A percentile compares a stretch with the other conserved stretches of the same genome.
phyloP scores from a whole-genome alignment of 2,113 vertebrate genomes.

The Paradoxurus hermaphroditus region DNA sequence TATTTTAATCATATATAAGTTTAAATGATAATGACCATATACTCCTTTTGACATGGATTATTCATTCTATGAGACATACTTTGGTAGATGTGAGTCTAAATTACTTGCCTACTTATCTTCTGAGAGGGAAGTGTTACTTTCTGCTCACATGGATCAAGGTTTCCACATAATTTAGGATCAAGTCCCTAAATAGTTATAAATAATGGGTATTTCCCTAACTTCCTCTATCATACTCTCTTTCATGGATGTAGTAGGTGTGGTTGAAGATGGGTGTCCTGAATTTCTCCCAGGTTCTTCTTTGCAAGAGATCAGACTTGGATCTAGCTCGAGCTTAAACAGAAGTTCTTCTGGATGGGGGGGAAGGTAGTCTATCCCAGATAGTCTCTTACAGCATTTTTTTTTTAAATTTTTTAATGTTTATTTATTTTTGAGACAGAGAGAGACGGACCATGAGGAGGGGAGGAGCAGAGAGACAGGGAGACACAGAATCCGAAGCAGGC shows the following conservation, averaged over 20 bases:
- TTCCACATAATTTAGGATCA: background rate
- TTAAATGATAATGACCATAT: background rate
- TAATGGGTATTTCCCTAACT: background rate
- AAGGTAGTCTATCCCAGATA: background rate
- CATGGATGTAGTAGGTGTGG: background rate
- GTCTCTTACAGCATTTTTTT: background rate
- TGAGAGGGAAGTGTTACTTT: background rate
- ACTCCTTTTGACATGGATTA: background rate
- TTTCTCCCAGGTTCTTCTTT: background rate
- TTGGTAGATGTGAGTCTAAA: background rate
- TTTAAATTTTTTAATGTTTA: too few relatives aligned
- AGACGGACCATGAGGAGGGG: too few relatives aligned
- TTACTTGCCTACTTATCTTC: background rate
- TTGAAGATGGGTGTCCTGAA: background rate
- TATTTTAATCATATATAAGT: background rate
- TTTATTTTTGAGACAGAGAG: too few relatives aligned
- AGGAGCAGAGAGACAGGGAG: too few relatives aligned
- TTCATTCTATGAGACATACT: background rate
- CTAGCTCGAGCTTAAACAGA: background rate
- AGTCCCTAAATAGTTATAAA: background rate
- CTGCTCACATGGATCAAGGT: background rate
- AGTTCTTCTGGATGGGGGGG: background rate
- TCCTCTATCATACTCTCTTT: background rate
- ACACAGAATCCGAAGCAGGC: too few relatives aligned
- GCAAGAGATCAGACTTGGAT: background rate